Evolutionary conservation across 2,113 vertebrate species (phyloP), one percentile per base, ranked within the genome.

Genomic region (Gila orcuttii): DNA sequence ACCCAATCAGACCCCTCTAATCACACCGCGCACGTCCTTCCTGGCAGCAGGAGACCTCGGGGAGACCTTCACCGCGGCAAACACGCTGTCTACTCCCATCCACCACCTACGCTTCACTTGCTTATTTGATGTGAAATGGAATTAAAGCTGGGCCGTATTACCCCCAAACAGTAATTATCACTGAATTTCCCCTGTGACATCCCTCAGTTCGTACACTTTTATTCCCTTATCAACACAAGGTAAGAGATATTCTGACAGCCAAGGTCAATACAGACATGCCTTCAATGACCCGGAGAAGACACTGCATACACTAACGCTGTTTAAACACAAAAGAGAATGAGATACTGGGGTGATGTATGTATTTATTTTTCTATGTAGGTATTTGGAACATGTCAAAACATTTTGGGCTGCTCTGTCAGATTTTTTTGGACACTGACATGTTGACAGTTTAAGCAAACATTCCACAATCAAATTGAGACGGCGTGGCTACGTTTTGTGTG

Each of bases 161-260:
- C 52, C 62, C 83, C 89, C 82, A 79, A 85, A 73, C 86, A 91
- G 92, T 91, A 90, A 93, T 93, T 90, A 92, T 87, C 52, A 55
- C 87, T 69, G 87, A 88, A 89, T 91, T 92, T 93, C 91, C 88
- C 86, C 80, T 68, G 82, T 50, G 83, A 76, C 76, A 85, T 39
- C 87, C 76, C 60, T 89, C 39, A n/a, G 69, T 88, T 92, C 81
- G 47, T 83, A 88, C 81, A 83, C 79, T 86, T 80, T 84, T 60
- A 78, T 86, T 88, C 78, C 33, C 69, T 36, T 79, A 79, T 84
- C 83, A 88, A 77, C 86, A 84, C 86, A 82, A 86, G 71, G 81
- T 73, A 66, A 79, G 68, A 87, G 39, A 47, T 66, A 79, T 66
- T 79, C 64, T 88, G 89, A 90, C 89, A 90, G 86, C 78, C 69